Base-by-base conservation (phyloP, 2,888 invertebrate genomes). In the Antheraea yamamai region DNA sequence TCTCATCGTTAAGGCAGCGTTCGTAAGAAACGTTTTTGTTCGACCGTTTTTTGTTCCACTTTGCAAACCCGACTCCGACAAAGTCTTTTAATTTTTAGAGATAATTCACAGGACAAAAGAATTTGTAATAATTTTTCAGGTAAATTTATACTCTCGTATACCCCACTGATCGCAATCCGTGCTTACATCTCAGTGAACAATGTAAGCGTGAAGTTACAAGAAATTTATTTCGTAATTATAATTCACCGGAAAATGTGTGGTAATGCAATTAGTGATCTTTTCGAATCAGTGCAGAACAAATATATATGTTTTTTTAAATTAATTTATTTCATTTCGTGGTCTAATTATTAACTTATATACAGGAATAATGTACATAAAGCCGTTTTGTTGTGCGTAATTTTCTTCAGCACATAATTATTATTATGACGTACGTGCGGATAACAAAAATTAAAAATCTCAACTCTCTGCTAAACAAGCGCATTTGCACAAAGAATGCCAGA, bases 251-350 rank as follows among this genome's bases (percentile, higher is more conserved):
- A 66, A 66, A 66, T 66, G 64, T 66, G 30, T 30, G 4, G 64
- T 66, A 66, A 66, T 30, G 4, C 14, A 1, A 30, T 30, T 26
- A 14, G 30, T 66, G 30, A 30, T 66, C 26, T 30, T 66, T 30
- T 66, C 12, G 64, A 66, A 66, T 66, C 16, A 66, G 64, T 30
- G 64, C 64, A 66, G 26, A 66, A 66, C 64, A 66, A 66, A 66
- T 26, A 66, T 30, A 66, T 16, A 66, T 30, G 18, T 1, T 61
- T 23, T 23, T 12, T 12, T 8, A 61, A 23, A 12, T 23, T 61
- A 61, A 61, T 10, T 23, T 23, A 23, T 10, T 61, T 23, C 10
- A 61, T 12, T 61, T 23, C 1, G 23, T 23, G 10, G 1, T 61
- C 12, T 12, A 61, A 61, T 20, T 23, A 12, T 61, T 23, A 12